Evolutionary conservation across 2,113 vertebrate species (phyloP).

Genomic region (Xiphorhynchus elegans): DNA sequence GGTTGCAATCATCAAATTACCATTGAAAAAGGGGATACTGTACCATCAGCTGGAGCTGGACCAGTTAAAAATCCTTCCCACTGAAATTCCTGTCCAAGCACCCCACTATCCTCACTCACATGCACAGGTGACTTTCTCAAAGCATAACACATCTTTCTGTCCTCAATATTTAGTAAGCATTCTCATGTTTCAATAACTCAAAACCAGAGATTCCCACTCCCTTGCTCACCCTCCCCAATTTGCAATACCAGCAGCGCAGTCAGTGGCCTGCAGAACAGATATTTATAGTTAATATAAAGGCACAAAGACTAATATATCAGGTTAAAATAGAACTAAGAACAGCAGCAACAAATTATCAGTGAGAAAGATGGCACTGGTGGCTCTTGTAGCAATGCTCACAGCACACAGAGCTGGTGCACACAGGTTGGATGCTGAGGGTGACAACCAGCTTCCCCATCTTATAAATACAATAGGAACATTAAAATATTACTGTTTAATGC

Average conservation of each 20-base stretch:
- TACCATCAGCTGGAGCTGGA: background rate
- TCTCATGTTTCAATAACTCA: background rate
- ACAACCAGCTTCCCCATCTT: background rate
- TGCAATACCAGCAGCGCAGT: background rate
- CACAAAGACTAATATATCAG: background rate
- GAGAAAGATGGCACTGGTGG: background rate
- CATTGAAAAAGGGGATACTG: background rate
- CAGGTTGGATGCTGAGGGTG: background rate
- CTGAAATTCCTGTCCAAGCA: background rate
- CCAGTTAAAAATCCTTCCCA: background rate
- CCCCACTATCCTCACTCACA: background rate
- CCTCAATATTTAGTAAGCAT: background rate
- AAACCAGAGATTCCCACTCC: background rate
- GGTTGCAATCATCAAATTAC: background rate
- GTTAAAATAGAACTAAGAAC: background rate
- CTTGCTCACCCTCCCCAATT: background rate
- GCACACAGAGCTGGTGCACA: background rate
- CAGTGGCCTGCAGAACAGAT: background rate
- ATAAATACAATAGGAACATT: background rate
- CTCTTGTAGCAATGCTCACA: background rate
- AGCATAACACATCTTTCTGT: background rate
- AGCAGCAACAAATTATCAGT: background rate
- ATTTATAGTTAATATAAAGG: background rate
- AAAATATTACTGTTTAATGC: background rate
- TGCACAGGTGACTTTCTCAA: background rate